These are phyloP conservation scores for Oncorhynchus keta DNA, from an alignment of 2,113 vertebrate species.

Conservation along the genomic window DNA sequence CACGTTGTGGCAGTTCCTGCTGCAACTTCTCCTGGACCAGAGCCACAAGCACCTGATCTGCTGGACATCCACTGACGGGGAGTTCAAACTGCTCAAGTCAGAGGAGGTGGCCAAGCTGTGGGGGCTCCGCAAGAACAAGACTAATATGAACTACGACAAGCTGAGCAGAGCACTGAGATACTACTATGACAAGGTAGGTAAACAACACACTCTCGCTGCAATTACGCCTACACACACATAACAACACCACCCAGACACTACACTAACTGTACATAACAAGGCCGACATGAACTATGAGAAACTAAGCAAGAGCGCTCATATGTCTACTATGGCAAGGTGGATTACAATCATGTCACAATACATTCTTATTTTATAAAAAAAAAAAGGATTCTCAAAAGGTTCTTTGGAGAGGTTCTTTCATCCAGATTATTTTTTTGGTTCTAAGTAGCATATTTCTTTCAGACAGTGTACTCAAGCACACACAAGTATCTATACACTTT, in stretches of 20 bases:
- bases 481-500: too few relatives aligned
- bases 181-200: slow-evolving; percentile 96
- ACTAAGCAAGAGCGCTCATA: slow-evolving; percentile 89
- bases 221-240: slow-evolving; percentile 89
- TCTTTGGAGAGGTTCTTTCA: too few relatives aligned
- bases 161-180: slow-evolving; percentile 94
- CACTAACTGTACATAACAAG: not conserved
- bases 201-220: slow-evolving; percentile 25
- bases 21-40: slow-evolving; percentile 95
- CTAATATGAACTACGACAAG: slow-evolving; percentile 98
- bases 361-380: too few relatives aligned
- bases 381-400: too few relatives aligned
- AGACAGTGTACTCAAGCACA: too few relatives aligned
- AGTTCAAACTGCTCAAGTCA: slow-evolving; percentile 96
- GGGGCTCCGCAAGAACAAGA: slow-evolving; percentile 97
- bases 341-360: too few relatives aligned
- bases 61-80: slow-evolving; percentile 94
- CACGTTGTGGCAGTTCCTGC: slow-evolving; percentile 98
- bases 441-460: too few relatives aligned
- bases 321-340: slow-evolving; percentile 97
- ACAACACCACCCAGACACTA: not conserved
- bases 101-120: slow-evolving; percentile 97
- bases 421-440: too few relatives aligned
- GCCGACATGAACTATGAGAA: slow-evolving; percentile 99
- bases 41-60: slow-evolving; percentile 95